Base-by-base conservation (phyloP, 2,888 invertebrate genomes). In the Aromia moschata region DNA sequence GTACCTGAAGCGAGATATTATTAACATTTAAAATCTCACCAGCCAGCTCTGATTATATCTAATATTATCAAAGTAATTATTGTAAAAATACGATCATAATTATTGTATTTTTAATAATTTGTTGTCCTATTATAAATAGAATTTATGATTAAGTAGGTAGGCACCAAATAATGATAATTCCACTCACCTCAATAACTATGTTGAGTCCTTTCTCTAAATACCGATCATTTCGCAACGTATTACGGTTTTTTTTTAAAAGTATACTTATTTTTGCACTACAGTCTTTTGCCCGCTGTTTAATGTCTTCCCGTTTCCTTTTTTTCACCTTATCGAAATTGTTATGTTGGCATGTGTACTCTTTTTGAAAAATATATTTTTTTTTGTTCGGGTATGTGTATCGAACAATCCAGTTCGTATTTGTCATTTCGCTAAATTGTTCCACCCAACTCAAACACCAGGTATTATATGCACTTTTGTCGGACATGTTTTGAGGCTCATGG, bases 371-470 rank as follows among this genome's bases (percentile, higher is more conserved):
- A 33, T 10, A 33, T 18, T 33, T 47, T 33, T 47, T 31, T 33
- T 10, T 43, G 38, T 43, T 43, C 16, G 17, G 37, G 15, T 43
- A 37, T 17, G 31, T 53, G 30, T 43, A 53, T 16, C 43, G 41
- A 10, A 53, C 53, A 33, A 53, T 53, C 53, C 53, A 53, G 33
- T 53, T 53, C 1, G 33, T 53, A 31, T n/a, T n/a, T 10, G 53
- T 43, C 4, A 25, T 10, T 11, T 37, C 17, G 14, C 43, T 53
- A 18, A 53, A 53, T 14, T 16, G 25, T n/a, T 36, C 14, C 12
- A 52, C 18, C 52, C 52, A 52, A 14, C 38, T 40, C 7, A 25
- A 12, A 16, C 40, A 41, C 52, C 52, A 41, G 10, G n/a, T 10
- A 10, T 16, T 41, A 17, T 41, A 25, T 25, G 25, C 25, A n/a